Evolutionary conservation across 1,140 invertebrate species (phyloP).

Genomic region (Drosophila kanapiae): DNA sequence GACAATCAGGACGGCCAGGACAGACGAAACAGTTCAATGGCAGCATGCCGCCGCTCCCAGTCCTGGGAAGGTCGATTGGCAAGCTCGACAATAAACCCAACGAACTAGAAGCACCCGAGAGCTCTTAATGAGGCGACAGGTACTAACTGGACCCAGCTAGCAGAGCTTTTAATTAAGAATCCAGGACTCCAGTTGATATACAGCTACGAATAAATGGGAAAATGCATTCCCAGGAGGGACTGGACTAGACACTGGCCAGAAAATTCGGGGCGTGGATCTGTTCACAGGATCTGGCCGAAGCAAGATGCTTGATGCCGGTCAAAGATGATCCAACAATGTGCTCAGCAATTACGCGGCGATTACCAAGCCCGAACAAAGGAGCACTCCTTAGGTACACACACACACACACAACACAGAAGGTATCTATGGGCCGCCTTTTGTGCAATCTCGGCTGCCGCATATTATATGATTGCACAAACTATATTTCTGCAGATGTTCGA

Average conservation of each 20-base stretch:
- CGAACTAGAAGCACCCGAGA: not conserved
- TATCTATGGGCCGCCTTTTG: slow-evolving; percentile 19
- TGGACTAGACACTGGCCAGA: not conserved
- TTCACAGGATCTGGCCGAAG: not conserved
- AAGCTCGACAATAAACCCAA: slow-evolving; percentile 39
- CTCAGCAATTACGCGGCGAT: slow-evolving; percentile 51
- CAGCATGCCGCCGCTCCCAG: slow-evolving; percentile 22
- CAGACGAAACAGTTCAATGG: slow-evolving; percentile 37
- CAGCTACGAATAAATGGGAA: too few relatives aligned
- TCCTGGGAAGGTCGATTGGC: slow-evolving; percentile 40
- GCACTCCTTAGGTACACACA: not conserved
- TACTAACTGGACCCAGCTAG: not conserved
- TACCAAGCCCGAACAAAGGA: slow-evolving; percentile 40
- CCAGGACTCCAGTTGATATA: too few relatives aligned
- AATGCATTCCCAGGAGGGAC: too few relatives aligned
- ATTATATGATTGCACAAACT: slow-evolving; percentile 43
- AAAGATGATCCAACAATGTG: slow-evolving; percentile 27
- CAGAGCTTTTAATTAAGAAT: not conserved
- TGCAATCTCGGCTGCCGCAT: slow-evolving; percentile 1
- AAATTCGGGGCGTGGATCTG: not conserved
- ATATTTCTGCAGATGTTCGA: slow-evolving; percentile 54
- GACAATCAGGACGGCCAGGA: slow-evolving; percentile 16
- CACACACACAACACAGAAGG: not conserved
- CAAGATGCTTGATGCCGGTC: slow-evolving; percentile 19
- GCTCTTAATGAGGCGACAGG: slow-evolving; percentile 28